phyloP scores from a whole-genome alignment of 2,797 vertebrate genomes.

The Iguana delicatissima region DNA sequence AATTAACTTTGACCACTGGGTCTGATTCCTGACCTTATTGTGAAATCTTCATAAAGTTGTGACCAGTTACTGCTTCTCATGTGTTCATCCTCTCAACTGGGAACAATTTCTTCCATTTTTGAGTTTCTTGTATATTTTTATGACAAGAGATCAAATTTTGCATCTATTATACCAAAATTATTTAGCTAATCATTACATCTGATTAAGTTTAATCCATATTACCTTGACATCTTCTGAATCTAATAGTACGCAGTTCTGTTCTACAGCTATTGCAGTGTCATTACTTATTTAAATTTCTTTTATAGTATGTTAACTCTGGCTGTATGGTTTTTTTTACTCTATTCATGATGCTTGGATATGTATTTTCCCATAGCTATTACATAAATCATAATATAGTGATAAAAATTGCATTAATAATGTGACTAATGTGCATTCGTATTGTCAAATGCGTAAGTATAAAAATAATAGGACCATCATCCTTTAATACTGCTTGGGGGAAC shows the following conservation, averaged over 20 bases:
- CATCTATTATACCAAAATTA: too few species aligned
- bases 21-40: background rate
- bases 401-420: conserved; percentile 21
- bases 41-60: background rate
- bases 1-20: background rate
- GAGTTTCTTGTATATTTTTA: too few species aligned
- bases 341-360: background rate
- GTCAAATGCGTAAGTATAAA: conserved; percentile 13
- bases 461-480: conserved; percentile 1
- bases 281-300: background rate
- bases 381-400: conserved; percentile 16
- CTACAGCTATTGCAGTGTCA: background rate
- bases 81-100: background rate
- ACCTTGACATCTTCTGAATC: background rate
- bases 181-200: background rate
- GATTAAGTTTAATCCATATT: background rate
- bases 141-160: too few species aligned
- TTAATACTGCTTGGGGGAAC: conserved; percentile 13
- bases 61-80: background rate
- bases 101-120: too few species aligned
- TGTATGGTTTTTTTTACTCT: background rate
- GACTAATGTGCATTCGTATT: background rate
- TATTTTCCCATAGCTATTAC: background rate
- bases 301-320: background rate
- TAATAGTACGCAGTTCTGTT: background rate